Base-by-base conservation (phyloP, 1,140 invertebrate genomes). In the Asbolus verrucosus region DNA sequence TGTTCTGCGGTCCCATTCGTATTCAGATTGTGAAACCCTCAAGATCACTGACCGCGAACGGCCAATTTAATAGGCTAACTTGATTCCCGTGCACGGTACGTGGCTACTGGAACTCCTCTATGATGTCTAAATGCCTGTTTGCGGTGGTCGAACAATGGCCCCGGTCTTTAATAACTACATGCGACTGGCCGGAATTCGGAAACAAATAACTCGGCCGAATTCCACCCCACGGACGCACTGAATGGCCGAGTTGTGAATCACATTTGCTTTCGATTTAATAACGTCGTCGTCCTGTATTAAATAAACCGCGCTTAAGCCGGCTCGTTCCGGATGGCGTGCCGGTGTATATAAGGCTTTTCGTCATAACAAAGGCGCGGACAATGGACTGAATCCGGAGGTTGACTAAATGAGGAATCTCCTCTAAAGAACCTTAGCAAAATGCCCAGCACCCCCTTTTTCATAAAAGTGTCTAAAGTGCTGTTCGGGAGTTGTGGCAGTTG, bases 61-160 rank as follows among this genome's bases (percentile, higher is more conserved):
- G 13, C 38, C 62, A 65, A 65, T 65, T 65, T 65, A 65, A 65
- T 65, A 65, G 62, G 43, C 33, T 61, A 61, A 61, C 54, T 65
- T 46, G 41, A 65, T 65, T 65, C 21, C 24, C n/a, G n/a, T 46
- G 62, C 18, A 43, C 36, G 14, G 21, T 43, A 30, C 62, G 38
- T 65, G 43, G 33, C 16, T 65, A 15, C 21, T 15, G 38, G 62
- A 65, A 54, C 16, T 65, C 46, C 62, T 41, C 62, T 65, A 46
- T 65, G 62, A 65, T 65, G 62, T 65, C 46, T 65, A 65, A 65
- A 65, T 46, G 62, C 62, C 27, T 65, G 62, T 65, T 65, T 65
- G 62, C 19, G 62, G 39, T 4, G 14, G 24, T 24, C 24, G 33
- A 63, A 63, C 61, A 63, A 63, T 63, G 41, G 61, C 41, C 19